Base-by-base conservation (phyloP, 2,113 vertebrate species). In the Sylvietta virens region DNA sequence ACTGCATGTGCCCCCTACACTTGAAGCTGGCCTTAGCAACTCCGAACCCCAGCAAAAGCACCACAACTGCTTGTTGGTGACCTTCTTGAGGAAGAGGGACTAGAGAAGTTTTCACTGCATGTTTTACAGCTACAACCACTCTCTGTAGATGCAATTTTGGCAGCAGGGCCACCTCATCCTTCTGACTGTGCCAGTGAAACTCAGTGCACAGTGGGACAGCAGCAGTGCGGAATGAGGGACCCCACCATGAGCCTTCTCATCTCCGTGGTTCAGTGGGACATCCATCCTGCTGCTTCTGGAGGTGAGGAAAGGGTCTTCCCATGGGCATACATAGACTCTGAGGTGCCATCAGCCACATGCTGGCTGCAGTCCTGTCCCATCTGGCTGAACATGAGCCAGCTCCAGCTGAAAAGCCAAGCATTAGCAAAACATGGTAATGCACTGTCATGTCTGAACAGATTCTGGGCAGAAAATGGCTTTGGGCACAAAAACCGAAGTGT, bases 401-500 rank as follows among this genome's bases (percentile, higher is more conserved):
- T 28, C 47, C 40, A 58, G 76, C 35, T 83, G 58, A 66, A 85
- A 81, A 93, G 90, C 64, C 94, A 94, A 88, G 47, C 5, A 1
- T 81, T 83, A 90, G 91, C 80, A 88, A 86, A 92, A 83, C 91
- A 86, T 64, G 72, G 91, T 92, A 88, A 90, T 30, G 3, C 76
- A 60, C 39, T 88, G 66, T 73, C 88, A 58, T 47, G 72, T 83
- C 92, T 90, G 71, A 93, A 31, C 42, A 86, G 62, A 73, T 67
- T 78, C 60, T 92, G 83, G 64, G 56, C 72, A 66, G 86, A 83
- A 66, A 67, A 81, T 48, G 33, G 51, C 76, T 92, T 84, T 6
- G 26, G 69, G 56, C 88, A 62, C 15, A 2, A 71, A 56, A 83
- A n/a, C 19, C 56, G 58, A 90, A 74, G 86, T 7, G 3, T 48